Evolutionary conservation across 1,140 invertebrate genomes (phyloP).

Genomic region (Anthonomus grandis): DNA sequence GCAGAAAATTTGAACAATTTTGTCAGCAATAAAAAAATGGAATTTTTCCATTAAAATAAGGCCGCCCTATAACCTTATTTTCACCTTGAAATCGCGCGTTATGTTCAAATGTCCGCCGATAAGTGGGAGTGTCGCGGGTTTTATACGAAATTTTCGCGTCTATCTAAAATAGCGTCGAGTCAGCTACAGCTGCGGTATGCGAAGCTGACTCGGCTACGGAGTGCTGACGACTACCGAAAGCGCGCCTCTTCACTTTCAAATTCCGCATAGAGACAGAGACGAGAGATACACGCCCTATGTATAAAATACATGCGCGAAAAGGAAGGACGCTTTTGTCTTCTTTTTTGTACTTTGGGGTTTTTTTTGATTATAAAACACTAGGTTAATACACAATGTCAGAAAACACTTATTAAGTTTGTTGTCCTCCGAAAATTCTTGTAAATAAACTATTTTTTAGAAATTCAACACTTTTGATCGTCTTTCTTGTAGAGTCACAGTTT

Average conservation of each 20-base stretch:
- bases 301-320: conserved; percentile 13
- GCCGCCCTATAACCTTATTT: background rate
- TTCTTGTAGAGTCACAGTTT: too few species aligned
- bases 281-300: background rate
- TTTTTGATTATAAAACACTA: too few species aligned
- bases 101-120: background rate
- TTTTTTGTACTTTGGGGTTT: too few species aligned
- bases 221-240: conserved; percentile 7
- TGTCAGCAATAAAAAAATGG: background rate
- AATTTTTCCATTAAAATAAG: background rate
- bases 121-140: conserved; percentile 15
- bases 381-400: too few species aligned
- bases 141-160: background rate
- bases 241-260: background rate
- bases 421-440: too few species aligned
- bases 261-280: conserved; percentile 17
- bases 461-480: too few species aligned
- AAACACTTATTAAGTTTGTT: too few species aligned
- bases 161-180: background rate
- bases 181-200: background rate
- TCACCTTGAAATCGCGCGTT: background rate
- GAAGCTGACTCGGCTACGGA: background rate
- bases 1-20: background rate
- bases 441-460: too few species aligned
- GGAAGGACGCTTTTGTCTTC: conserved; percentile 11